Percentiles rank a stretch among this genome's conserved stretches.
phyloP scores from a whole-genome alignment of 2,113 vertebrate species.

The Tor tambroides region DNA sequence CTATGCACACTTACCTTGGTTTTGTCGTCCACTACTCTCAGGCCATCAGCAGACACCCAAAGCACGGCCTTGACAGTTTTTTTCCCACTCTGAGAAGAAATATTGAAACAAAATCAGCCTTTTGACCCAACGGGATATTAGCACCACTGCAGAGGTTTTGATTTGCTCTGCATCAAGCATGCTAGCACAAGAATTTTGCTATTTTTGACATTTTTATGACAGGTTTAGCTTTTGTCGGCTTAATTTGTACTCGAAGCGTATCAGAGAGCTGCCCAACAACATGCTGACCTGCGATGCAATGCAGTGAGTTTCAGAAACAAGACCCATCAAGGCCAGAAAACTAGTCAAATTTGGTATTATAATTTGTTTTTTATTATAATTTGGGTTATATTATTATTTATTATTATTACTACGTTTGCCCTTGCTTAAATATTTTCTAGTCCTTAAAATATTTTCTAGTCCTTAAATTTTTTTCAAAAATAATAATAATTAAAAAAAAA shows the following conservation, averaged over 20 bases:
- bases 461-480: no score
- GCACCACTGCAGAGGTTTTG: neutral
- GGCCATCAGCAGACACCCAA: slow-evolving; percentile 91
- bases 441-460: no score
- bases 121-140: neutral
- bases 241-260: neutral
- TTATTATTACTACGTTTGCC: neutral
- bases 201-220: neutral
- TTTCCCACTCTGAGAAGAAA: slow-evolving; percentile 81
- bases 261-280: neutral
- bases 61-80: slow-evolving; percentile 90
- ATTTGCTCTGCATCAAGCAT: neutral
- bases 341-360: neutral
- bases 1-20: slow-evolving; percentile 81
- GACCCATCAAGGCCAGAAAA: neutral
- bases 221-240: neutral
- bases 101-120: slow-evolving; percentile 20
- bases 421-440: neutral
- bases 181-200: neutral
- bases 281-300: neutral
- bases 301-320: neutral
- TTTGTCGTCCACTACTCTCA: slow-evolving; percentile 93
- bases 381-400: no score
- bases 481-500: no score
- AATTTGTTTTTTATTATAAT: neutral